phyloP scores from a whole-genome alignment of 64 coral and sea anemone genomes.

The Astreopora myriophthalma region DNA sequence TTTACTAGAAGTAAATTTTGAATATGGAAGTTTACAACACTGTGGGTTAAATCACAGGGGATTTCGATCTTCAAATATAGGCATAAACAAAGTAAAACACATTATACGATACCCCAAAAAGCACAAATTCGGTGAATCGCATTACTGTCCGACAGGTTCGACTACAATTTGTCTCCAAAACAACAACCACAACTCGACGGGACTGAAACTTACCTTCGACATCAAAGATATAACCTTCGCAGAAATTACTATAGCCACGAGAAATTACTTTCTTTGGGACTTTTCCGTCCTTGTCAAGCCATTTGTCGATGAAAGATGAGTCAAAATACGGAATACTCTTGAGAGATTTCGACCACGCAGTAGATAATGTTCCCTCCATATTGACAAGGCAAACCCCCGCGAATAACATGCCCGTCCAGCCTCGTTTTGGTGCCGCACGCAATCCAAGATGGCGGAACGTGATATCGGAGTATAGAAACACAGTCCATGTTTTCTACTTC shows the following conservation, averaged over 20 bases:
- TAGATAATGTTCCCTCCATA: background rate
- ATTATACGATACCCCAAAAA: background rate
- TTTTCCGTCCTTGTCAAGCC: conserved; percentile 12
- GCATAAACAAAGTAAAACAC: background rate
- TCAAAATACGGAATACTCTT: background rate
- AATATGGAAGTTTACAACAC: background rate
- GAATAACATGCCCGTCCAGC: background rate
- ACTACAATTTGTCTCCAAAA: background rate
- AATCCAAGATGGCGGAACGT: conserved; percentile 36
- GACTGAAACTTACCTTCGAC: conserved; percentile 1
- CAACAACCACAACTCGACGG: background rate
- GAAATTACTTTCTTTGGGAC: conserved; percentile 28
- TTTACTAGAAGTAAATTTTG: background rate
- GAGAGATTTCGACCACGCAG: background rate
- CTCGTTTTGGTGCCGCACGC: background rate
- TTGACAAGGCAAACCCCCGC: background rate
- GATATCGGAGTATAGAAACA: background rate
- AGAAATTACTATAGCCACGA: conserved; percentile 17
- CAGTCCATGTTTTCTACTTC: background rate
- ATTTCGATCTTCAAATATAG: background rate
- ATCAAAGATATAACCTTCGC: conserved; percentile 35
- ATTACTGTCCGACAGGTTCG: background rate
- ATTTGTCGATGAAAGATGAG: conserved; percentile 1
- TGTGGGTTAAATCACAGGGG: background rate
- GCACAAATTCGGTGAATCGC: background rate